Evolutionary conservation across 2,888 invertebrate species (phyloP).

Genomic region (Ceraclea dissimilis): DNA sequence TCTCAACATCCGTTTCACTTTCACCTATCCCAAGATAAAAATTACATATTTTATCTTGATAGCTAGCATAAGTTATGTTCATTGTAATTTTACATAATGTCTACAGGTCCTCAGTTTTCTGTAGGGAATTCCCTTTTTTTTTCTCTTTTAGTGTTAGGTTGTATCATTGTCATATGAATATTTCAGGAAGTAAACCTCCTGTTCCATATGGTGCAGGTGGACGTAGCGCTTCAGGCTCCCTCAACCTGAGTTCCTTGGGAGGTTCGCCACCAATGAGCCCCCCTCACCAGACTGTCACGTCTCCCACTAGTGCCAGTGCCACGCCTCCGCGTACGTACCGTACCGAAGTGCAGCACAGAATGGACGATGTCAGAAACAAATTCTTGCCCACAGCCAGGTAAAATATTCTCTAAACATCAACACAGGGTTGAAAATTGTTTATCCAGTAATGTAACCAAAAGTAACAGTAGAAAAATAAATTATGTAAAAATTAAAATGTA

Average conservation of each 20-base stretch:
- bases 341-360: conserved; percentile 45
- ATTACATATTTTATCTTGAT: too few species aligned
- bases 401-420: too few species aligned
- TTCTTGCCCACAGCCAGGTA: conserved; percentile 27
- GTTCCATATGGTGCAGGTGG: conserved; percentile 53
- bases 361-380: conserved; percentile 44
- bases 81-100: too few species aligned
- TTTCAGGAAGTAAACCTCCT: conserved; percentile 55
- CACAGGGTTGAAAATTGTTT: background rate
- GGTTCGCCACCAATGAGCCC: conserved; percentile 41
- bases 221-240: conserved; percentile 52
- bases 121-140: too few species aligned
- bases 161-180: too few species aligned
- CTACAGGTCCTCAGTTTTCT: too few species aligned
- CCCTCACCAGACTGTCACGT: conserved; percentile 31
- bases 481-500: too few species aligned
- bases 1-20: too few species aligned
- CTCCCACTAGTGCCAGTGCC: conserved; percentile 29
- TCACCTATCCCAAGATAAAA: too few species aligned
- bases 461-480: background rate
- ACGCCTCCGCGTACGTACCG: conserved; percentile 35
- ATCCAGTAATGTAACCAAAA: background rate
- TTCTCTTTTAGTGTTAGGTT: too few species aligned
- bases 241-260: conserved; percentile 36
- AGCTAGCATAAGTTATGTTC: too few species aligned